A percentile compares a stretch with the other conserved stretches of the same genome.
phyloP scores from a whole-genome alignment of 2,797 vertebrate species.

The Brachyrhaphis roseni region DNA sequence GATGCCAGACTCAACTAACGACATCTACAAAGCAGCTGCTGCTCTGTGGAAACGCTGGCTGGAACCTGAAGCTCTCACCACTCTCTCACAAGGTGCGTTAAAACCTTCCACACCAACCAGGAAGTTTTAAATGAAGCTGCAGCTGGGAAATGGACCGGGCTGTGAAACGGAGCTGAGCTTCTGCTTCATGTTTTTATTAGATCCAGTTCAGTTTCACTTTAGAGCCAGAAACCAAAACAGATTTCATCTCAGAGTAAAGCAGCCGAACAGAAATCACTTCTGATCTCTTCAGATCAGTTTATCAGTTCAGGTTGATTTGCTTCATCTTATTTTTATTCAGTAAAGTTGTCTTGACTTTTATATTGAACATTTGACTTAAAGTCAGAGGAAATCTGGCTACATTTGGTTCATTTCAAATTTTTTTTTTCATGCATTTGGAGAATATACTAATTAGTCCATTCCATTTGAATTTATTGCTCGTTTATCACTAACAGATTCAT shows the following conservation, averaged over 20 bases:
- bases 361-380: too few species aligned
- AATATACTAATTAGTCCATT: not conserved
- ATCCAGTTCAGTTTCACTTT: not conserved
- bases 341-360: too few species aligned
- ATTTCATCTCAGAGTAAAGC: not conserved
- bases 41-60: slow-evolving; percentile 92
- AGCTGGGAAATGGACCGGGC: not conserved
- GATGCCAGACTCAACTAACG: slow-evolving; percentile 82
- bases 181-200: not conserved
- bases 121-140: not conserved
- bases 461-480: not conserved
- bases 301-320: too few species aligned
- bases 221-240: not conserved
- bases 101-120: not conserved
- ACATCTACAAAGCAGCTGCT: slow-evolving; percentile 88
- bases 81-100: slow-evolving; percentile 83
- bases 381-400: not conserved
- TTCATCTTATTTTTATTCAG: too few species aligned
- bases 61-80: slow-evolving; percentile 82
- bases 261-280: not conserved
- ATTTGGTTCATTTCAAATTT: not conserved
- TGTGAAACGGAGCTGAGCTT: not conserved
- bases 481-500: not conserved
- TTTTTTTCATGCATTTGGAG: not conserved
- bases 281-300: too few species aligned